Evolutionary conservation across 2,113 vertebrate genomes (phyloP), one percentile per base, ranked within the genome.

Genomic region (Lepus timidus): DNA sequence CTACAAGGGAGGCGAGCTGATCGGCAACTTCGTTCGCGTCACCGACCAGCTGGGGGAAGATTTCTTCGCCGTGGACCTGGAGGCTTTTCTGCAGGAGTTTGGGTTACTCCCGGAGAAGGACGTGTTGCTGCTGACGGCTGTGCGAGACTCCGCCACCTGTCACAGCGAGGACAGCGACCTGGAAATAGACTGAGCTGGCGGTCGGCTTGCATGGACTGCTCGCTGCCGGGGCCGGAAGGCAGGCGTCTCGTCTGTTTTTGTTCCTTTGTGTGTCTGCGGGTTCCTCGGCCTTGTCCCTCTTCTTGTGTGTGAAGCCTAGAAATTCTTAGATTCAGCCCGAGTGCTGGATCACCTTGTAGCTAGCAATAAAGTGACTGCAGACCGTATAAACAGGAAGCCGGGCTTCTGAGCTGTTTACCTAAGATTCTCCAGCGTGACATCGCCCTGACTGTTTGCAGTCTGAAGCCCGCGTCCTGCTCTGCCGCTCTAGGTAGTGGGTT

Each of bases 41-140:
- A 99, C 99, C 0, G 99, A 99, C 98, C 99, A 99, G 97, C 99
- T 99, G 0, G 99, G 99, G 4, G 99, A 99, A 75, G 99, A 99
- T 98, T 99, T 99, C 98, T 99, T 99, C 74, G 99, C 99, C 3
- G 99, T 99, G 17, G 99, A 99, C 87, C 96, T 99, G 96, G 99
- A 99, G 97, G 99, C 99, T 8, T 99, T 99, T 93, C 98, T 99
- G 93, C 99, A 99, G 96, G 99, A 99, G 61, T 99, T 99, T 87
- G 99, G 99, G 78, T 98, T 99, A 97, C 98, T 99, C 88, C 99
- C 99, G 0, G 99, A 99, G 93, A 99, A 99, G 97, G 96, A 98
- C 73, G 76, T 98, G 0, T 70, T 98, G 55, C 96, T 98, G 64
- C 93, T 98, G 61, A 98, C 99, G 12, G 98, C 98, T 4, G 96